Percentiles rank a stretch among this genome's conserved stretches.
Evolutionary conservation across 2,113 vertebrate genomes (phyloP).

Genomic region (Ariopsis seemanni): DNA sequence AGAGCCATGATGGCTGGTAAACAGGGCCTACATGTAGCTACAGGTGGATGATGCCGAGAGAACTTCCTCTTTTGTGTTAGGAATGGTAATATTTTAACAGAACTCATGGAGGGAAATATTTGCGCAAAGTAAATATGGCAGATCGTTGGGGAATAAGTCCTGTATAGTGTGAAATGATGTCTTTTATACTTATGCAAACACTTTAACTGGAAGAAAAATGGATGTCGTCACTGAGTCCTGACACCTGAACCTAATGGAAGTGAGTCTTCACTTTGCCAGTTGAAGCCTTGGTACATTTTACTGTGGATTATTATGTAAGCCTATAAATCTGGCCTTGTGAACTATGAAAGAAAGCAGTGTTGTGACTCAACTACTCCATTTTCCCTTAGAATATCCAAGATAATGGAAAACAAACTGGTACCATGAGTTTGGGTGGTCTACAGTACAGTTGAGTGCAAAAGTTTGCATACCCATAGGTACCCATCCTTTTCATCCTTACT

Average conservation of each 20-base stretch:
- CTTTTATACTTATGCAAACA: neutral
- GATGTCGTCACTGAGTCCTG: neutral
- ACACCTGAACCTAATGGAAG: neutral
- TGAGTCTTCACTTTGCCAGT: neutral
- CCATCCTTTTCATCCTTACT: neutral
- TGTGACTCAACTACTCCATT: neutral
- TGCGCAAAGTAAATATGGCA: conserved; percentile 1
- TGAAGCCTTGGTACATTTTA: neutral
- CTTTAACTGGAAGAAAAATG: neutral
- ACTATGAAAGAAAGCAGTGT: neutral
- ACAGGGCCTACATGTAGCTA: conserved; percentile 52
- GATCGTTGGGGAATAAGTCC: neutral
- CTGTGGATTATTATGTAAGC: neutral
- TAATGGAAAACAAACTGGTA: neutral
- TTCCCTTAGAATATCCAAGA: neutral
- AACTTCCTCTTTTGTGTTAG: conserved; percentile 48
- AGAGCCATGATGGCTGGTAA: conserved; percentile 58
- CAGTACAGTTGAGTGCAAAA: neutral
- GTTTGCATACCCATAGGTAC: neutral
- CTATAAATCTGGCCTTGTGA: neutral
- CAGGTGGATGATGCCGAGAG: conserved; percentile 33
- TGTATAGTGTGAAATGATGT: neutral
- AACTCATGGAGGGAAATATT: neutral
- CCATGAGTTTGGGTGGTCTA: neutral
- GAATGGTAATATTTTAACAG: neutral